These are phyloP conservation scores for Hyperopisus bebe DNA, from an alignment of 2,113 vertebrate genomes.

Conservation along the genomic window DNA sequence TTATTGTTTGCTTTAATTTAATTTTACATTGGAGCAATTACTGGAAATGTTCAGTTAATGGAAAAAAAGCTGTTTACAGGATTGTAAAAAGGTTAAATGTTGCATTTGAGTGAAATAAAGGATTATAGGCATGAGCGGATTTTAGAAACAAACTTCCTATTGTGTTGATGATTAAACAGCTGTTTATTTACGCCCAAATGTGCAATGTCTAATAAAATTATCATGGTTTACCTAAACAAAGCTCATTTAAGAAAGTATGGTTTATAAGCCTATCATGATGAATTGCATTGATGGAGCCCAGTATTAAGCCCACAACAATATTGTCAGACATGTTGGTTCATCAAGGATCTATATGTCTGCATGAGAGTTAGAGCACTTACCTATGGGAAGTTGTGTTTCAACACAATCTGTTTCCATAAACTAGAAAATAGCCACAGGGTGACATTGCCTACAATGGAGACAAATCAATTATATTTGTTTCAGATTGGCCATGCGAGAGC, in stretches of 20 bases:
- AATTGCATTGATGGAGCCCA: background rate
- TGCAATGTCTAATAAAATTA: slow-evolving; percentile 35
- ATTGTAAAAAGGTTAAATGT: slow-evolving; percentile 9
- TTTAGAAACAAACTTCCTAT: slow-evolving; percentile 17
- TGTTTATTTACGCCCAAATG: slow-evolving; percentile 36
- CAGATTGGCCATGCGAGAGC: background rate
- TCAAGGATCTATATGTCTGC: background rate
- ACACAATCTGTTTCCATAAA: background rate
- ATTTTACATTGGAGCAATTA: background rate
- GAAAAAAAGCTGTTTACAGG: background rate
- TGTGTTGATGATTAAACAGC: slow-evolving; percentile 37
- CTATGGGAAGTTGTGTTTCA: background rate
- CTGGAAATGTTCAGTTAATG: background rate
- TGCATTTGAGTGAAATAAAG: slow-evolving; percentile 8
- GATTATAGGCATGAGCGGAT: slow-evolving; percentile 9
- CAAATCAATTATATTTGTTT: slow-evolving; percentile 2
- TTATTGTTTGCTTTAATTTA: slow-evolving; percentile 6
- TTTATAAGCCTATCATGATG: slow-evolving; percentile 26
- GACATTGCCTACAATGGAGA: background rate
- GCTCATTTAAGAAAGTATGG: slow-evolving; percentile 33
- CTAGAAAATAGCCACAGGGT: background rate
- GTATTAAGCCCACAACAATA: background rate
- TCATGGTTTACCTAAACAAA: slow-evolving; percentile 32
- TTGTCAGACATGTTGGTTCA: background rate
- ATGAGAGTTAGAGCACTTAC: background rate